These are phyloP conservation scores for Nineta flava DNA, from an alignment of 2,888 invertebrate species.

Conservation along the genomic window DNA sequence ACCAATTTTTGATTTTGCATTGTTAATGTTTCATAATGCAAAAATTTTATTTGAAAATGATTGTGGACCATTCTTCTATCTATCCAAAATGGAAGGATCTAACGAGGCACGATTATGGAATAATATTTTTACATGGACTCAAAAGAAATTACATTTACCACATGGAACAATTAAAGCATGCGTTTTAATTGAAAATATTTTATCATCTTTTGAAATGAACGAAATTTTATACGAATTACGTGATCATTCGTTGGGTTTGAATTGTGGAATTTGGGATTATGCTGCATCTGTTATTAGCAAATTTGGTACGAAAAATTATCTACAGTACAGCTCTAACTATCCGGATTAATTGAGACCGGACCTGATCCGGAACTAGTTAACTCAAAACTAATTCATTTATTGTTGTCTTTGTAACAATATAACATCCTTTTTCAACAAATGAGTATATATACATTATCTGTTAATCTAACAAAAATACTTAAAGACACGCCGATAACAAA, in stretches of 20 bases:
- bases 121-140: constrained; percentile 48
- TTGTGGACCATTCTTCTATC: constrained; percentile 51
- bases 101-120: constrained; percentile 52
- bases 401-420: too few relatives aligned
- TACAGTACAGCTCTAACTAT: too few relatives aligned
- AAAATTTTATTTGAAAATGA: constrained; percentile 32
- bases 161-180: constrained; percentile 51
- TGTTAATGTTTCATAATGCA: constrained; percentile 49
- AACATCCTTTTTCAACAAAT: too few relatives aligned
- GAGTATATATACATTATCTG: too few relatives aligned
- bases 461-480: too few relatives aligned
- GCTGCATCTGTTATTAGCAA: constrained; percentile 47
- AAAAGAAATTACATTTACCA: constrained; percentile 35
- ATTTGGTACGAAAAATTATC: constrained; percentile 31
- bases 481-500: too few relatives aligned
- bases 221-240: constrained; percentile 47
- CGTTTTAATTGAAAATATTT: constrained; percentile 53
- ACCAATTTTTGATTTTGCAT: constrained; percentile 50
- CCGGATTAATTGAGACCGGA: too few relatives aligned
- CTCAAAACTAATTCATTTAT: too few relatives aligned
- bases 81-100: constrained; percentile 52
- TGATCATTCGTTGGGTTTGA: constrained; percentile 51
- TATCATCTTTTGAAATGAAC: constrained; percentile 51
- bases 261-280: constrained; percentile 65
- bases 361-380: too few relatives aligned